Evolutionary conservation across 2,888 invertebrate species (phyloP), one percentile per base, ranked within the genome.

Genomic region (Sicus ferrugineus): DNA sequence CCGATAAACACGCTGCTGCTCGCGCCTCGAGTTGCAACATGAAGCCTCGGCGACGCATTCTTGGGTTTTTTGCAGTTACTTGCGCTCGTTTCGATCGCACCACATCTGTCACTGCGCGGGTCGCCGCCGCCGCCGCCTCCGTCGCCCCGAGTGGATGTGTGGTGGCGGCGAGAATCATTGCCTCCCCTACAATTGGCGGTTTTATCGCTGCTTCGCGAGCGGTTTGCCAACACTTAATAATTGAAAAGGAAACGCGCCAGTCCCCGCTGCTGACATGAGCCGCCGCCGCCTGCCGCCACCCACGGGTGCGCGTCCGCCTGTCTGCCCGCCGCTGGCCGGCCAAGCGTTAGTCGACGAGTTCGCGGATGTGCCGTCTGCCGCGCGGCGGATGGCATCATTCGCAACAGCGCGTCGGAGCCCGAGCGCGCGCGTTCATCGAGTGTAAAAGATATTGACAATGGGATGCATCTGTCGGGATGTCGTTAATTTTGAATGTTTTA

Each of bases 401-500:
- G 78, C 78, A 73, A 74, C 76, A 73, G 71, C 72, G n/a, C 63
- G 30, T 63, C 50, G 48, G 63, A 46, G 30, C 26, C 28, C 23
- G 28, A 31, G 64, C 21, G 28, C n/a, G 30, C 66, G 66, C 38
- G 56, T 66, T 46, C 67, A 42, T 67, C 52, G 79, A 77, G 73
- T 70, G 81, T 75, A 78, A 81, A 80, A 79, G 77, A 77, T 81
- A 81, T 81, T 80, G 80, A 80, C 80, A 81, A 80, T 80, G 78
- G 81, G 81, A 80, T 80, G 80, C 81, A 79, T 81, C 81, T 80
- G 81, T 80, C 81, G 80, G 75, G 70, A 74, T 81, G 80, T 80
- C 80, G 81, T 81, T 80, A 80, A 80, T 79, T 77, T 77, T 76
- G 81, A 79, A 81, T 80, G 81, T 79, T 80, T 80, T 80, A 81